Conservation (phyloP, 2,113 vertebrate genomes). For the Zosterops borbonicus region DNA sequence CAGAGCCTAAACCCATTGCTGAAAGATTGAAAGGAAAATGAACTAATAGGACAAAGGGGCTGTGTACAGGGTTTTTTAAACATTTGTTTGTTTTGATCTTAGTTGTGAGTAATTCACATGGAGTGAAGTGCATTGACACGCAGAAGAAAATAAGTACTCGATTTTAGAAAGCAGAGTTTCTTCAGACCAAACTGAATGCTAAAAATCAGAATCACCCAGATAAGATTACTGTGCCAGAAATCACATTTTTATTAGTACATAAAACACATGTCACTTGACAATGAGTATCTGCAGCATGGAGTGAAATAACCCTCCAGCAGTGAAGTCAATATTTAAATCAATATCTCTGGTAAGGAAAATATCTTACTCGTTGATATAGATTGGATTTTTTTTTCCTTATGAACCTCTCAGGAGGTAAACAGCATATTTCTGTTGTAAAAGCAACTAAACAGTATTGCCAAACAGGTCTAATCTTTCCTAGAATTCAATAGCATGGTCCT, state of each 20-base stretch:
- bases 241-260: slow-evolving; percentile 52
- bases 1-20: slow-evolving; percentile 44
- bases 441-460: slow-evolving; percentile 34
- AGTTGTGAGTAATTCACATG: background rate
- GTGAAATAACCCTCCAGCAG: slow-evolving; percentile 57
- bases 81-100: slow-evolving; percentile 4
- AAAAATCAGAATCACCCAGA: background rate
- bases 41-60: slow-evolving; percentile 34
- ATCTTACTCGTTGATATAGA: slow-evolving; percentile 67
- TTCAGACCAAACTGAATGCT: background rate
- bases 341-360: slow-evolving; percentile 71
- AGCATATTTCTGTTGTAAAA: slow-evolving; percentile 34
- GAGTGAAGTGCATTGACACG: background rate
- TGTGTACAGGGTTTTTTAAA: fast-evolving
- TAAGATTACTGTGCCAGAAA: slow-evolving; percentile 30
- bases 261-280: slow-evolving; percentile 55
- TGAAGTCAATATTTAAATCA: slow-evolving; percentile 69
- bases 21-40: slow-evolving; percentile 51
- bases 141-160: background rate
- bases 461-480: slow-evolving; percentile 33
- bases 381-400: slow-evolving; percentile 68
- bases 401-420: slow-evolving; percentile 61
- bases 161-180: background rate
- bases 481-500: slow-evolving; percentile 10
- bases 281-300: slow-evolving; percentile 19